These are phyloP conservation scores for Eristalinus aeneus DNA, from an alignment of 2,888 invertebrate genomes.

Conservation along the genomic window DNA sequence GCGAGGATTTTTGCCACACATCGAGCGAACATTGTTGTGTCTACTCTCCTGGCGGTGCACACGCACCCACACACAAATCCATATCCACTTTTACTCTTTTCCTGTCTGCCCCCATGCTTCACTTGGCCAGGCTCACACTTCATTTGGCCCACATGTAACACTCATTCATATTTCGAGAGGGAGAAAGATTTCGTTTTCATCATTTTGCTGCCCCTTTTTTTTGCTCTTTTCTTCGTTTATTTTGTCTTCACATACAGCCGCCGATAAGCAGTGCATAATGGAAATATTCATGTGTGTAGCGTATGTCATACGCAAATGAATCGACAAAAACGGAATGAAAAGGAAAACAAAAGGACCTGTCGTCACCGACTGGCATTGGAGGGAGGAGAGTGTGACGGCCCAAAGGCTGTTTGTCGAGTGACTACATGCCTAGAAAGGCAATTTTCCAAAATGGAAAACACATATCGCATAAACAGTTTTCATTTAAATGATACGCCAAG, in stretches of 20 bases:
- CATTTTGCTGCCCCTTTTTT: no score
- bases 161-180: conserved; percentile 7
- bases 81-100: not conserved
- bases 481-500: conserved; percentile 61
- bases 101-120: not conserved
- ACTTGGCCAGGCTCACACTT: conserved; percentile 10
- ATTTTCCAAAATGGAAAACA: conserved; percentile 65
- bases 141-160: conserved; percentile 35
- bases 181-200: conserved; percentile 6
- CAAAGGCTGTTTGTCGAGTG: conserved; percentile 1
- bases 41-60: not conserved
- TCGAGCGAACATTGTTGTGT: conserved; percentile 27
- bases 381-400: conserved; percentile 1
- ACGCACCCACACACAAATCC: not conserved
- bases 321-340: conserved; percentile 31
- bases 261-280: conserved; percentile 48
- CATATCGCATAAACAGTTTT: conserved; percentile 67
- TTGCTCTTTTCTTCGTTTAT: not conserved
- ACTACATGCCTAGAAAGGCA: conserved; percentile 55
- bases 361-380: not conserved
- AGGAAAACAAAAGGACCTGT: conserved; percentile 48
- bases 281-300: conserved; percentile 23
- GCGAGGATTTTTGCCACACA: conserved; percentile 42
- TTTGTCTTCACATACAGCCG: not conserved
- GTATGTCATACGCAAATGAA: conserved; percentile 47